Evolutionary conservation across 2,113 vertebrate species (phyloP), one percentile per base, ranked within the genome.

Genomic region (Solea solea): DNA sequence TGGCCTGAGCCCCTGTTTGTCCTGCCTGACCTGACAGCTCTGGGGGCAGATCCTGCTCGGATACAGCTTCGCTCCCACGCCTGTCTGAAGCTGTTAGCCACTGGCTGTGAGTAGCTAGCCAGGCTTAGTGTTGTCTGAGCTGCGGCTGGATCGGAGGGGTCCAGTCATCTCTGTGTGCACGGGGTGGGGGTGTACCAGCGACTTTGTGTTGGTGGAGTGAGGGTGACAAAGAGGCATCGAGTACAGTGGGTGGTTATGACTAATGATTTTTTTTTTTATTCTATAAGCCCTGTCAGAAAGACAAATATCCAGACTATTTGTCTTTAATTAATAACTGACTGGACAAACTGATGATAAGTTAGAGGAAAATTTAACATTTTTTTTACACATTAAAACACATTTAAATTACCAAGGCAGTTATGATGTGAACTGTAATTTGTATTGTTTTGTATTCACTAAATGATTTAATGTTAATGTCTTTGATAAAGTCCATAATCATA

Each of bases 21-120:
- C 92, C 96, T 95, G 96, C 95, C 94, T 97, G 97, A 98, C 97
- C 96, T 96, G 96, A 94, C 97, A 95, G 91, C 94, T 92, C 94
- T 94, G 93, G 94, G 95, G 96, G 94, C 95, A 94, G 93, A 96
- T 96, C 88, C 94, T 94, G 90, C 93, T 93, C 92, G 91, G 94
- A 92, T 95, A 94, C 95, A 94, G 83, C 86, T 83, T 81, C 91
- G 95, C 95, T 97, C 96, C 95, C 97, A 98, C 95, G 95, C 94
- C 95, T 96, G 96, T 97, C 96, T 95, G 95, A 96, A 98, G 94
- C 94, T 95, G 95, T 98, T 98, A 98, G 92, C 91, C 90, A 87
- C 94, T 94, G 91, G 88, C 95, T 93, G 91, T 94, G 95, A 96
- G 92, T 91, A 89, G 93, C 91, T 93, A 68, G 90, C 90, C 88